A percentile compares a stretch with the other conserved stretches of the same genome.
phyloP scores from a whole-genome alignment of 2,888 invertebrate genomes.

The Papilio demoleus region DNA sequence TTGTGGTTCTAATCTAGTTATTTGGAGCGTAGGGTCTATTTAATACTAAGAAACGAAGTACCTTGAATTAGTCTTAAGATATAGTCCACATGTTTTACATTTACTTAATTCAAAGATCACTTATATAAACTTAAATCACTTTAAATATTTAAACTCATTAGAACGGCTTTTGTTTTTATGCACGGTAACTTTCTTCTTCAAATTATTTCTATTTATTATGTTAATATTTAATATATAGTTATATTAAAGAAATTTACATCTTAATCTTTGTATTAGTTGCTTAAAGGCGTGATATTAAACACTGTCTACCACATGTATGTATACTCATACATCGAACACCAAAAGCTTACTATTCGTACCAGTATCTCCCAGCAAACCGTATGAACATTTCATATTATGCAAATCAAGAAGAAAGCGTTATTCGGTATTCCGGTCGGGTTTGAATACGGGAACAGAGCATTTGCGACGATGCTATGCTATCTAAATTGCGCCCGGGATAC shows the following conservation, averaged over 20 bases:
- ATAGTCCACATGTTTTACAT: background rate
- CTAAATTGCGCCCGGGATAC: constrained; percentile 18
- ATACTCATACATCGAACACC: too few relatives aligned
- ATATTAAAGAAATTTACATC: too few relatives aligned
- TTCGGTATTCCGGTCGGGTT: background rate
- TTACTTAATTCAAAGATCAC: background rate
- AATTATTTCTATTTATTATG: background rate
- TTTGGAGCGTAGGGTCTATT: constrained; percentile 28
- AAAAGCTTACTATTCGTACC: background rate
- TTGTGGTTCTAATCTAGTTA: constrained; percentile 33
- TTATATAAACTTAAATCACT: background rate
- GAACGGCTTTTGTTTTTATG: background rate
- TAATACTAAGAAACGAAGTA: constrained; percentile 8
- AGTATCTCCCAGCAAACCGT: background rate
- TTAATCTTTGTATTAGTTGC: too few relatives aligned
- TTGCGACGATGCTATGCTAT: too few relatives aligned
- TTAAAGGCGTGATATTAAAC: too few relatives aligned
- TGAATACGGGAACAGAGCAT: constrained; percentile 8
- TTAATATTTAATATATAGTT: too few relatives aligned
- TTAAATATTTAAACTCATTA: background rate
- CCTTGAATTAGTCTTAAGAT: constrained; percentile 28
- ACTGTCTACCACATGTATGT: too few relatives aligned
- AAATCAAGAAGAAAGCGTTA: constrained; percentile 21
- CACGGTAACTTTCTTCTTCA: background rate
- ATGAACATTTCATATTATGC: constrained; percentile 16